Percentiles rank a stretch among this genome's conserved stretches.
phyloP scores from a whole-genome alignment of 2,888 invertebrate genomes.

The Sepioteuthis lessoniana region DNA sequence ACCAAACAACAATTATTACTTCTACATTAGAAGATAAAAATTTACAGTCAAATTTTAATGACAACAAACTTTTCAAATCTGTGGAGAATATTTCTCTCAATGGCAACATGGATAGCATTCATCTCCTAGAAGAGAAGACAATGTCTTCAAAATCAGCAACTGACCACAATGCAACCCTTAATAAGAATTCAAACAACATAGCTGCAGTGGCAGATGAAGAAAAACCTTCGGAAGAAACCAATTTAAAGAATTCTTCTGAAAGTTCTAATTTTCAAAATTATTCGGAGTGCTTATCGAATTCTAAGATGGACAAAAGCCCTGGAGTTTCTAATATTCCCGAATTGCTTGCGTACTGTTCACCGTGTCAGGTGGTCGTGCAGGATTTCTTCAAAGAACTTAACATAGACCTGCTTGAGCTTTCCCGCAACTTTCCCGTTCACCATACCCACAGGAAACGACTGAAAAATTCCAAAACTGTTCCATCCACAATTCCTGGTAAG shows the following conservation, averaged over 20 bases:
- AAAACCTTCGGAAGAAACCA: neutral
- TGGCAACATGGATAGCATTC: neutral
- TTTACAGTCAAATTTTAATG: conserved; percentile 1
- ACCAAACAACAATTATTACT: neutral
- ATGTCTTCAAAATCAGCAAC: neutral
- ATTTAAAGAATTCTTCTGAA: neutral
- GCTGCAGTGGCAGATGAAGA: neutral
- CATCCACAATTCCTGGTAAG: neutral
- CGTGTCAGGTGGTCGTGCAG: neutral
- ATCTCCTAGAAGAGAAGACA: neutral
- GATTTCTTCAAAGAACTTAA: conserved; percentile 44
- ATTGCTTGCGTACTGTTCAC: neutral
- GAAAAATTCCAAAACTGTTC: neutral
- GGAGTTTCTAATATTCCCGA: conserved; percentile 33
- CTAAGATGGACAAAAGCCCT: neutral
- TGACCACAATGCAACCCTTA: neutral
- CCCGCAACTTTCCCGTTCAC: neutral
- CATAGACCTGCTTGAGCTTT: neutral
- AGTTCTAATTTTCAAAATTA: too few species aligned
- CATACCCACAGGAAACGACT: neutral
- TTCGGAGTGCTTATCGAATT: too few species aligned
- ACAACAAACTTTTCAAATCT: neutral
- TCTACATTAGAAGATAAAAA: conserved; percentile 40
- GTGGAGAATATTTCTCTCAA: neutral
- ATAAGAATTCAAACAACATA: neutral